Percentiles rank a stretch among this genome's conserved stretches.
These are phyloP conservation scores for Puffinus mauretanicus DNA, from an alignment of 2,113 vertebrate species.

Conservation along the genomic window DNA sequence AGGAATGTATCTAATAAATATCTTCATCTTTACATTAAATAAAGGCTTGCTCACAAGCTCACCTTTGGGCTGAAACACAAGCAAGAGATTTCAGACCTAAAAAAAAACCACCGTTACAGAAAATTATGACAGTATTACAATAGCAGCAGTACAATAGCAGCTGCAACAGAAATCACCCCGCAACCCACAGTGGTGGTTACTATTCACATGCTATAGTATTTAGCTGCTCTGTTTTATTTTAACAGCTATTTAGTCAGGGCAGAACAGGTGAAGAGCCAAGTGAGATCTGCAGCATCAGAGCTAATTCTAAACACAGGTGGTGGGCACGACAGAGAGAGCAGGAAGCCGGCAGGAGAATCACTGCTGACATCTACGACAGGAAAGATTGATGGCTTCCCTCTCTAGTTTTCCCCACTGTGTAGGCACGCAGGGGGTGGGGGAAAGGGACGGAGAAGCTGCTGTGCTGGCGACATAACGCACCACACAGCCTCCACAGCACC, in stretches of 20 bases:
- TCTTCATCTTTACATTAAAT: neutral
- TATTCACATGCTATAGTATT: conserved; percentile 1
- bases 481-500: conserved; percentile 79
- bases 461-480: conserved; percentile 82
- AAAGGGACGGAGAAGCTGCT: conserved; percentile 73
- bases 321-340: conserved; percentile 61
- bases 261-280: conserved; percentile 73
- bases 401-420: conserved; percentile 86
- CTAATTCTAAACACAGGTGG: conserved; percentile 81
- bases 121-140: neutral
- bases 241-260: neutral
- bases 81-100: neutral
- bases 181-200: neutral
- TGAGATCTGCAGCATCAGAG: conserved; percentile 52
- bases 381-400: conserved; percentile 99
- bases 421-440: conserved; percentile 76
- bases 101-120: neutral
- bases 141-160: conserved; percentile 10
- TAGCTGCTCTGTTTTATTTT: neutral
- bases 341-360: conserved; percentile 71
- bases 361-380: conserved; percentile 87
- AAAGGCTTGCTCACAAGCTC: neutral
- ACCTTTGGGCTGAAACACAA: neutral
- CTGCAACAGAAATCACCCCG: neutral
- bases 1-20: neutral